Base-by-base conservation (phyloP, 2,797 vertebrate genomes). In the Anomalospiza imberbis region DNA sequence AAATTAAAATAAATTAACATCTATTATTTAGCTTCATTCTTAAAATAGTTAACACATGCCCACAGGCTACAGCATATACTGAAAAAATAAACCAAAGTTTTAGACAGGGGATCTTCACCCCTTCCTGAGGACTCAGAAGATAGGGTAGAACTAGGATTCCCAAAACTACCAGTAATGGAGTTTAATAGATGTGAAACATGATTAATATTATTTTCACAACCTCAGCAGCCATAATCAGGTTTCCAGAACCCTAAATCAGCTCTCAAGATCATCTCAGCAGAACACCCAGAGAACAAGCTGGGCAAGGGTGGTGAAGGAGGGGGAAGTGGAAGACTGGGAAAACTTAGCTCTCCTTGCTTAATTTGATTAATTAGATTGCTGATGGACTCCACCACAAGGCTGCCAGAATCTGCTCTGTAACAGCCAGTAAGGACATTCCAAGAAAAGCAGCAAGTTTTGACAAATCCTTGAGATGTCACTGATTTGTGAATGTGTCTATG, bases 1-100 rank as follows among this genome's bases (percentile, higher is more conserved):
- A 81, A 95, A 93, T 68, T 55, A 89, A 94, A 95, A 94, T 75
- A 95, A 95, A 94, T 91, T 92, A 91, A 61, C 72, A 92, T 89
- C 85, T 92, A 93, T 94, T 95, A 95, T 95, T 88, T 80, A 83
- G 60, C 40, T 89, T 61, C 13, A 2, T 72, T 91, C 76, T 85
- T 85, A 92, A 93, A 92, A 93, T 75, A 94, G 65, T 92, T 67
- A 79, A 67, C 55, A 38, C 48, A 76, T 44, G 54, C 31, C 89
- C 55, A 63, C 29, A 62, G 66, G 76, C 40, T 88, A 42, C 76
- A 61, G 40, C 8, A 66, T 29, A 32, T 9, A 88, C 5, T 55
- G 60, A 68, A 72, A 94, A 93, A 83, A 60, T 28, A 76, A 95
- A 83, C 34, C 32, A 3, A 65, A 77, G 17, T 68, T 50, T 68